A percentile compares a stretch with the other conserved stretches of the same genome.
Evolutionary conservation across 2,888 invertebrate genomes (phyloP).

Genomic region (Monoplex corrugatus): DNA sequence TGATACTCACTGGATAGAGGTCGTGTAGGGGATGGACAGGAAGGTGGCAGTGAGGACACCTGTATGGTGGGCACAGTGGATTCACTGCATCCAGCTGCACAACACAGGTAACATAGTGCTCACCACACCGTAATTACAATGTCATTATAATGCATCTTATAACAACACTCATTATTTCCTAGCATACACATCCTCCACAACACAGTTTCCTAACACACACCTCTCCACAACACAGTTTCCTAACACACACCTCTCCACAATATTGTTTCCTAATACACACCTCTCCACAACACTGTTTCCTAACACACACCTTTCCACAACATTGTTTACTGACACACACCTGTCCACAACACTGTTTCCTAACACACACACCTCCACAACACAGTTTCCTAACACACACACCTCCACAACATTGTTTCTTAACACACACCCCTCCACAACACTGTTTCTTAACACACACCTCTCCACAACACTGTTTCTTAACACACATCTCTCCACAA

Average conservation of each 20-base stretch:
- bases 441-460: too few species aligned
- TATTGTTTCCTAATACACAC: too few species aligned
- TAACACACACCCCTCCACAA: too few species aligned
- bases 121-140: neutral
- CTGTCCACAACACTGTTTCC: neutral
- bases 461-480: too few species aligned
- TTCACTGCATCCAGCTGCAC: slow-evolving; percentile 51
- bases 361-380: too few species aligned
- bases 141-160: neutral
- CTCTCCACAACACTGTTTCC: neutral
- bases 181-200: neutral
- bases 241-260: too few species aligned
- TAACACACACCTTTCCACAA: neutral
- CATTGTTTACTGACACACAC: neutral
- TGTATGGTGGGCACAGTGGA: slow-evolving; percentile 53
- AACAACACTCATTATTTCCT: neutral
- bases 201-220: neutral
- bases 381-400: too few species aligned
- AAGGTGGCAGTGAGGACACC: slow-evolving; percentile 38
- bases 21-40: slow-evolving; percentile 54
- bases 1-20: slow-evolving; percentile 34
- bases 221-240: neutral
- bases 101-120: neutral
- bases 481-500: too few species aligned
- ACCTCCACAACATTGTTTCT: too few species aligned